phyloP scores from a whole-genome alignment of 2,797 vertebrate genomes.

The Echeneis naucrates region DNA sequence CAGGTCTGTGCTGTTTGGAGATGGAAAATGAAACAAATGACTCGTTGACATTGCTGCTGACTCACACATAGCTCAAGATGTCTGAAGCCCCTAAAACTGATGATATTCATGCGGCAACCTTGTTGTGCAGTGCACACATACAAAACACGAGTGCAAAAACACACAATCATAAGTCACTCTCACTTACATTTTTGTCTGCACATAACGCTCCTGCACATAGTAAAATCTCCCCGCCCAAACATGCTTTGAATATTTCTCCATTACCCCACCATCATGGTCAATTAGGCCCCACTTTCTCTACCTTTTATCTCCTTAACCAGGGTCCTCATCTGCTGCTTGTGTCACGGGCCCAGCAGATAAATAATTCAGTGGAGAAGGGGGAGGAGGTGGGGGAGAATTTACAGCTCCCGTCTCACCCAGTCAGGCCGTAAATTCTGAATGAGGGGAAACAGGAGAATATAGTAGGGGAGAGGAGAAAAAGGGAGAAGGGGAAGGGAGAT shows the following conservation, averaged over 20 bases:
- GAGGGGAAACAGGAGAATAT: slow-evolving; percentile 79
- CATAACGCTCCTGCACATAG: slow-evolving; percentile 39
- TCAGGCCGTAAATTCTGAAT: slow-evolving; percentile 94
- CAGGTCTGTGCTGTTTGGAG: slow-evolving; percentile 50
- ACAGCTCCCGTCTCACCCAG: slow-evolving; percentile 85
- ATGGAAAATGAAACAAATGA: slow-evolving; percentile 67
- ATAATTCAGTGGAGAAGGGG: slow-evolving; percentile 90
- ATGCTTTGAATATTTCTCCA: slow-evolving; percentile 89
- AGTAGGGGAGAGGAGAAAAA: slow-evolving; percentile 65
- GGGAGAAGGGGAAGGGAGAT: slow-evolving; percentile 64
- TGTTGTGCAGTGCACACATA: slow-evolving; percentile 25
- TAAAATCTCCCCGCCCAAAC: slow-evolving; percentile 58
- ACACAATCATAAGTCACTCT: slow-evolving; percentile 39
- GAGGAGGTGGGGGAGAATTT: slow-evolving; percentile 79
- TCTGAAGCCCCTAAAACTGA: slow-evolving; percentile 43
- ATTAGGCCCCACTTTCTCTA: slow-evolving; percentile 92
- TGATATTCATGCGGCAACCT: slow-evolving; percentile 28
- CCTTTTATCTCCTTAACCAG: slow-evolving; percentile 96
- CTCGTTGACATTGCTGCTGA: slow-evolving; percentile 63
- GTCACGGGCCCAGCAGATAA: slow-evolving; percentile 90
- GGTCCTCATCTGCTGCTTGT: slow-evolving; percentile 95
- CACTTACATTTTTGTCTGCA: slow-evolving; percentile 47
- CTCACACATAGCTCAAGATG: slow-evolving; percentile 60
- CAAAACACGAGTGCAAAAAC: slow-evolving; percentile 18
- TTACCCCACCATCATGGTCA: slow-evolving; percentile 95